phyloP scores from a whole-genome alignment of 2,113 vertebrate species.

The Tachycineta bicolor region DNA sequence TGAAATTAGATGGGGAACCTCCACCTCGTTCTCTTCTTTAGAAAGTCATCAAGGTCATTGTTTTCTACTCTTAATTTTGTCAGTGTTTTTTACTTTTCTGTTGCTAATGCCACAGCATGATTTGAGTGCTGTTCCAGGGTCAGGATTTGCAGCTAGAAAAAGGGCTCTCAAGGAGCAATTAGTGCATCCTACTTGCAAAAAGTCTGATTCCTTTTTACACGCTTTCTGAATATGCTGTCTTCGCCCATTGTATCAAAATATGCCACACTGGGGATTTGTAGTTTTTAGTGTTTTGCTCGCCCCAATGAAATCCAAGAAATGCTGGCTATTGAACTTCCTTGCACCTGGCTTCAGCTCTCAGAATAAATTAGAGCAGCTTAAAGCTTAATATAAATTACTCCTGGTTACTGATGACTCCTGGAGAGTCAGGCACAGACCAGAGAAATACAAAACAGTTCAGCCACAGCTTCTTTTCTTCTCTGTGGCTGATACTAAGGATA shows the following conservation, averaged over 20 bases:
- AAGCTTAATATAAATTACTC: conserved; percentile 26
- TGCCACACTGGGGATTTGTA: neutral
- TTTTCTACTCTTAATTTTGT: neutral
- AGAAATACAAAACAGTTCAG: neutral
- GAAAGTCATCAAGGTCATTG: neutral
- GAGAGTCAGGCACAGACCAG: neutral
- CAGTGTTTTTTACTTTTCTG: neutral
- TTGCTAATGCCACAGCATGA: neutral
- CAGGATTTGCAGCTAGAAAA: neutral
- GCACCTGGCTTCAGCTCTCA: conserved; percentile 11
- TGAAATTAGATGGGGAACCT: neutral
- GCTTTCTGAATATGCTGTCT: neutral
- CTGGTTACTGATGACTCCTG: neutral
- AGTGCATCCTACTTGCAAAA: neutral
- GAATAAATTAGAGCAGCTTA: conserved; percentile 30
- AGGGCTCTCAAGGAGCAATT: neutral
- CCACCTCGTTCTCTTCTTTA: neutral
- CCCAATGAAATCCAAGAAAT: neutral
- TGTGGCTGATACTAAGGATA: neutral
- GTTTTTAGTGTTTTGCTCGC: neutral
- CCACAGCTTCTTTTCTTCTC: neutral
- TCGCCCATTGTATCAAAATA: neutral
- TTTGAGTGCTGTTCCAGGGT: neutral
- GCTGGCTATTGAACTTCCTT: neutral
- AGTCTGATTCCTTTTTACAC: neutral